These are phyloP conservation scores for Rhagoletis zephyria DNA, from an alignment of 1,140 invertebrate species.

Conservation along the genomic window DNA sequence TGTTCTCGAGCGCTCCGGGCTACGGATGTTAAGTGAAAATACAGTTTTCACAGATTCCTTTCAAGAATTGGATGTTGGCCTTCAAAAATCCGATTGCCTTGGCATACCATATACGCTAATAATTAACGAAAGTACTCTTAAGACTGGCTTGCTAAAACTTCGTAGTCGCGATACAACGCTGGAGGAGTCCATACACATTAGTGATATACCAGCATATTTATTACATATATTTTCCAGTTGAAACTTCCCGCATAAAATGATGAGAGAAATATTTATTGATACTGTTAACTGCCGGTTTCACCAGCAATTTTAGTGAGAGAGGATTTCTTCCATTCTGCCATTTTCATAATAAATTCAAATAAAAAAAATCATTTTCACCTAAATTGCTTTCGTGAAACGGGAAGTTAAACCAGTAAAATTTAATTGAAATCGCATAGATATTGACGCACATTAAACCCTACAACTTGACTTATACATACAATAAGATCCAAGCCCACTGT, in stretches of 20 bases:
- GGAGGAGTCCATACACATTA: slow-evolving; percentile 69
- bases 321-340: too few species aligned
- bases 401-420: slow-evolving; percentile 45
- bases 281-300: neutral
- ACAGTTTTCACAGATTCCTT: slow-evolving; percentile 53
- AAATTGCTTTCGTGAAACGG: too few species aligned
- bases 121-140: slow-evolving; percentile 79
- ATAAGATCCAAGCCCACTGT: slow-evolving; percentile 83
- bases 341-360: too few species aligned
- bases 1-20: slow-evolving; percentile 74
- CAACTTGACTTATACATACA: slow-evolving; percentile 79
- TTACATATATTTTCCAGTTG: slow-evolving; percentile 64
- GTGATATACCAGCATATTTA: slow-evolving; percentile 69
- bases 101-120: slow-evolving; percentile 82
- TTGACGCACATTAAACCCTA: slow-evolving; percentile 82
- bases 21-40: slow-evolving; percentile 64
- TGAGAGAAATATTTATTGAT: neutral
- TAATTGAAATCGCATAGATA: slow-evolving; percentile 83
- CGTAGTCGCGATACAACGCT: slow-evolving; percentile 83
- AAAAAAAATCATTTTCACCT: too few species aligned
- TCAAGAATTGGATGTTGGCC: slow-evolving; percentile 64
- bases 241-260: neutral
- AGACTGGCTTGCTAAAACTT: slow-evolving; percentile 82
- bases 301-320: too few species aligned
- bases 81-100: slow-evolving; percentile 73